These are phyloP conservation scores for Danio kyathit DNA, from an alignment of 2,797 vertebrate genomes.

Conservation along the genomic window DNA sequence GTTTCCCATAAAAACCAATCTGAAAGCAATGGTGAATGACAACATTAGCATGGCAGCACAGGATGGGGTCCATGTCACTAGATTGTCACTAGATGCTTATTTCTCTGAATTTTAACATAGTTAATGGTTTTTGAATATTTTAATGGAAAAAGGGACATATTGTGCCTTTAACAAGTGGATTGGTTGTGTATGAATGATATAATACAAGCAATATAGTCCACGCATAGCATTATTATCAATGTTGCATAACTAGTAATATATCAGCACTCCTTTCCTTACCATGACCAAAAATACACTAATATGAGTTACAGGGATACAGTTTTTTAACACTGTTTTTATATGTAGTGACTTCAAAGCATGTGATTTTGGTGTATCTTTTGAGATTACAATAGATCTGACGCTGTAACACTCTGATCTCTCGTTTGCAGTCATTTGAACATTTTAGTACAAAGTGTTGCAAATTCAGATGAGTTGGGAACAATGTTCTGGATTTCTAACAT, in stretches of 20 bases:
- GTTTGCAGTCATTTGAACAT: not conserved
- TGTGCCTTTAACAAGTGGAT: too few relatives aligned
- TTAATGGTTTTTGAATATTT: too few relatives aligned
- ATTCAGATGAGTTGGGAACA: not conserved
- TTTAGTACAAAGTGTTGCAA: conserved; percentile 2
- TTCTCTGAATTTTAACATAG: too few relatives aligned
- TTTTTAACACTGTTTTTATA: not conserved
- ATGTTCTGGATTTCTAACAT: not conserved
- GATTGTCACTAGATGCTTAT: too few relatives aligned
- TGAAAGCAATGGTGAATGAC: too few relatives aligned
- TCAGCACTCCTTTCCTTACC: not conserved
- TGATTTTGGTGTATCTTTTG: not conserved
- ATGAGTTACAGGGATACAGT: not conserved
- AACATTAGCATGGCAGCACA: too few relatives aligned
- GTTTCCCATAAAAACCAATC: too few relatives aligned
- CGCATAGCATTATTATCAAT: not conserved
- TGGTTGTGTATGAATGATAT: not conserved
- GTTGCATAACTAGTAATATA: not conserved
- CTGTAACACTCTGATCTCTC: not conserved
- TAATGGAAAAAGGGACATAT: too few relatives aligned
- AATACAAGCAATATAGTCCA: not conserved
- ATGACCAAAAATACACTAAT: not conserved
- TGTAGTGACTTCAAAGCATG: not conserved
- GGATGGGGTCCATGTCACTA: too few relatives aligned
- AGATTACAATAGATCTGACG: conserved; percentile 8